These are phyloP conservation scores for Pammene fasciana DNA, from an alignment of 2,888 invertebrate species.

Conservation along the genomic window DNA sequence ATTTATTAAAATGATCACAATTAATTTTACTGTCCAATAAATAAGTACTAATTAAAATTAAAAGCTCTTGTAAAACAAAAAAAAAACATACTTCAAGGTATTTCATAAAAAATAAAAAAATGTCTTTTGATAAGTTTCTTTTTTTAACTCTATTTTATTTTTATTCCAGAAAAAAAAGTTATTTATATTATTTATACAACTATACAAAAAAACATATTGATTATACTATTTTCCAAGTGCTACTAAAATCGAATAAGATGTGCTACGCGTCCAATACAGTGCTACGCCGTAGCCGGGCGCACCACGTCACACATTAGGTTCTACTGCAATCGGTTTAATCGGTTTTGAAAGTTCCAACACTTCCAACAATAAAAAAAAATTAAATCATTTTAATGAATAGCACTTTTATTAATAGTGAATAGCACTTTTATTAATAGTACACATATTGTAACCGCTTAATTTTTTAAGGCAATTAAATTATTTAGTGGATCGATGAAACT, in stretches of 20 bases:
- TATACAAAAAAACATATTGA: too few species aligned
- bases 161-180: too few species aligned
- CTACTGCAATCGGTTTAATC: not conserved
- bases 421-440: not conserved
- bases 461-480: slow-evolving; percentile 11
- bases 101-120: too few species aligned
- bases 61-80: too few species aligned
- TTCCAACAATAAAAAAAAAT: not conserved
- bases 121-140: too few species aligned
- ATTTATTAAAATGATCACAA: too few species aligned
- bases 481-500: slow-evolving; percentile 15
- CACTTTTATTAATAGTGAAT: not conserved
- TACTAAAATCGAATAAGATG: slow-evolving; percentile 28
- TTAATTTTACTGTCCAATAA: too few species aligned
- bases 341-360: not conserved
- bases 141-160: too few species aligned
- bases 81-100: too few species aligned
- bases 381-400: not conserved
- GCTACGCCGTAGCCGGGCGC: slow-evolving; percentile 37
- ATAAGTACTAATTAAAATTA: too few species aligned
- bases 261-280: slow-evolving; percentile 30
- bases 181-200: too few species aligned
- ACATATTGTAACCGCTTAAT: slow-evolving; percentile 5
- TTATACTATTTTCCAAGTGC: too few species aligned
- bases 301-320: not conserved